Conservation (phyloP, 2,888 invertebrate species). For the Parnassius mnemosyne region DNA sequence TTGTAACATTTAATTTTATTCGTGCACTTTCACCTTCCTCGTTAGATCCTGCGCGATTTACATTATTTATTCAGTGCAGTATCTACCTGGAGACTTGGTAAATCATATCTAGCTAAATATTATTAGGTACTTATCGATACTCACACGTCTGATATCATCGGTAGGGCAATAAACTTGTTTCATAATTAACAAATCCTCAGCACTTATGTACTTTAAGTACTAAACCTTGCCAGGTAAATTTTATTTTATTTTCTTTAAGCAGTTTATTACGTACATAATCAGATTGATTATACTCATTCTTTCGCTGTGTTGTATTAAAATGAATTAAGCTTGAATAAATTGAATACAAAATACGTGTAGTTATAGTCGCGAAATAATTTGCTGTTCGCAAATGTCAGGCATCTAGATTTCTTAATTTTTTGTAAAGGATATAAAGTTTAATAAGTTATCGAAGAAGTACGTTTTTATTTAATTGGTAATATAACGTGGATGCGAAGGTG, state of each 20-base stretch:
- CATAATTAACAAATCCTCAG: constrained; percentile 21
- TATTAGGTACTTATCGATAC: constrained; percentile 48
- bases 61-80: constrained; percentile 63
- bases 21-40: constrained; percentile 72
- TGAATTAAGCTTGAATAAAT: background rate
- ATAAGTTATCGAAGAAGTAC: too few relatives aligned
- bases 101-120: constrained; percentile 67
- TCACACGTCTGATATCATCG: constrained; percentile 44
- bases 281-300: background rate
- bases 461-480: constrained; percentile 38
- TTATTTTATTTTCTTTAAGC: background rate
- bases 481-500: constrained; percentile 57
- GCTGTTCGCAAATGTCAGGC: too few relatives aligned
- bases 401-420: too few relatives aligned
- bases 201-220: constrained; percentile 5
- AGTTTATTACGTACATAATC: background rate
- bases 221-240: constrained; percentile 1
- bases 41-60: constrained; percentile 47
- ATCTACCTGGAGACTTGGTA: constrained; percentile 54
- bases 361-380: background rate
- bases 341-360: background rate
- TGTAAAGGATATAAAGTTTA: too few relatives aligned
- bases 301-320: too few relatives aligned
- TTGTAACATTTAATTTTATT: constrained; percentile 45
- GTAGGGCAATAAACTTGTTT: constrained; percentile 40